Base-by-base conservation (phyloP, 1,140 invertebrate species). In the Macrotrachela quadricornifera region DNA sequence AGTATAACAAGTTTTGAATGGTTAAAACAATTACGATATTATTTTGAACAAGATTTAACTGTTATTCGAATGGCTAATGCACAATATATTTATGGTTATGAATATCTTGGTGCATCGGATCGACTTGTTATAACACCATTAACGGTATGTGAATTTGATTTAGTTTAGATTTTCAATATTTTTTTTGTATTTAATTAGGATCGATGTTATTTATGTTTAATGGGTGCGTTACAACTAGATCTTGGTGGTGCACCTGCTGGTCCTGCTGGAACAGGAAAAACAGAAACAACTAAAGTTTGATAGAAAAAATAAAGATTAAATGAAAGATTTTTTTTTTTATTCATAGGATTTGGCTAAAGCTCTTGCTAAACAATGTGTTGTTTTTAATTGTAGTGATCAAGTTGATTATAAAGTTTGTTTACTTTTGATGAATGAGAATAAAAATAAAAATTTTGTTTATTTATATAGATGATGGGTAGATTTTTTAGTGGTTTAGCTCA, bases 371-470 rank as follows among this genome's bases (percentile, higher is more conserved):
- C 83, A 84, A 58, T 86, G 83, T 63, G 81, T 88, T 0, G 83
- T 88, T 0, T 87, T 88, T 62, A 86, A 86, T 64, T 87, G 84
- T 62, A 86, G 82, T 0, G 83, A 86, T 68, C 82, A 82, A 1
- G 68, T 85, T 1, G 83, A 86, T 61, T 86, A 81, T 60, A 84
- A 82, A 69, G 21, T 30, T 4, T 30, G 21, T 30, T 30, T 30
- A 4, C n/a, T 4, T 30, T 8, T 30, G 21, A 30, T 4, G 8
- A 30, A 4, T 30, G 8, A 4, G 21, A 30, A 30, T 79, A 57
- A 79, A 81, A 74, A 40, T 16, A 30, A 16, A 14, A 53, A 40
- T 1, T 6, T 16, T 16, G 70, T 30, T 30, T 8, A 30, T 30
- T 30, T 30, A 30, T 30, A 4, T 4, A 30, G 21, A 84, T 85